These are phyloP conservation scores for Sepiola atlantica DNA, from an alignment of 2,888 invertebrate species.

Conservation along the genomic window DNA sequence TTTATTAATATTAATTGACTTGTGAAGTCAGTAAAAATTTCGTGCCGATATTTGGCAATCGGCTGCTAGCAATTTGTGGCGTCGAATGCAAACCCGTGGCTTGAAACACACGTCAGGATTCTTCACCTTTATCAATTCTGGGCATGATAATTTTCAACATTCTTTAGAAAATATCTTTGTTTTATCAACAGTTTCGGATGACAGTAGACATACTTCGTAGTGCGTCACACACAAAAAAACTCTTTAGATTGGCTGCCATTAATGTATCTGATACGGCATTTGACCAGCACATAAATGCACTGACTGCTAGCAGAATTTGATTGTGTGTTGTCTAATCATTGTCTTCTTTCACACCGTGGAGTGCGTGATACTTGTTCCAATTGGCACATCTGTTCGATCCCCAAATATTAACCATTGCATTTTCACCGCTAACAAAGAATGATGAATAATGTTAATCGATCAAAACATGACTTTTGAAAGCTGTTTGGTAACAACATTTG, in stretches of 20 bases:
- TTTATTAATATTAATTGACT: background rate
- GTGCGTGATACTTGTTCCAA: no score
- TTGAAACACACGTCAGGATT: background rate
- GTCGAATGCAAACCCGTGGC: background rate
- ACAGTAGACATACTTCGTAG: background rate
- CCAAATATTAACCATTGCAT: no score
- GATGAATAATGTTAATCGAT: no score
- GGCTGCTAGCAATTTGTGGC: slow-evolving; percentile 32
- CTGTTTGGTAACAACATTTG: background rate
- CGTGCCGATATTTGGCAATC: background rate
- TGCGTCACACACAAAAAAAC: background rate
- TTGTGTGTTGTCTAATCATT: background rate
- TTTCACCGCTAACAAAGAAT: no score
- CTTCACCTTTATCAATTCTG: background rate
- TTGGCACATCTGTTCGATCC: no score
- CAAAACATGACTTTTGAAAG: background rate
- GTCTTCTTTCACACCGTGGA: background rate
- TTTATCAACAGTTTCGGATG: background rate
- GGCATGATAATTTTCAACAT: background rate
- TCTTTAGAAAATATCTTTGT: background rate
- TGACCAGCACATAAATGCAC: background rate
- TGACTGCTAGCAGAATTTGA: slow-evolving; percentile 3
- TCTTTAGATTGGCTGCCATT: background rate
- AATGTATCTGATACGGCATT: background rate
- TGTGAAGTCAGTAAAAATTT: background rate